phyloP scores from a whole-genome alignment of 2,113 vertebrate species.

The Plectropomus leopardus region DNA sequence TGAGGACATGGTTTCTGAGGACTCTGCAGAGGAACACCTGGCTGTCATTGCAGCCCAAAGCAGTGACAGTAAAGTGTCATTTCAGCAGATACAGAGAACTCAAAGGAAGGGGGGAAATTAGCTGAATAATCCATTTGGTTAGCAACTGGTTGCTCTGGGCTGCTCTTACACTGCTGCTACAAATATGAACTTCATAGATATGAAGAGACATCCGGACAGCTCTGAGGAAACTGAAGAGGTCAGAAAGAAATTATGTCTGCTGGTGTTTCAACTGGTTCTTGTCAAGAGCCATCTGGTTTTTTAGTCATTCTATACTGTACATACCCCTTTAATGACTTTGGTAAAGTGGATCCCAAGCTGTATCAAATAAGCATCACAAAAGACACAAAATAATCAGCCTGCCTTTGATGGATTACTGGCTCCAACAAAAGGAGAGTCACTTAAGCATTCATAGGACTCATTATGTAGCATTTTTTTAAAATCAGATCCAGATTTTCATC shows the following conservation, averaged over 20 bases:
- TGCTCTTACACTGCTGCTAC: background rate
- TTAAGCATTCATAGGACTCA: background rate
- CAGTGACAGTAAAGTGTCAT: slow-evolving; percentile 32
- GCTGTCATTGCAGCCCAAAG: slow-evolving; percentile 36
- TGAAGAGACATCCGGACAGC: slow-evolving; percentile 19
- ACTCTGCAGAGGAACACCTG: slow-evolving; percentile 18
- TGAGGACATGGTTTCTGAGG: slow-evolving; percentile 19
- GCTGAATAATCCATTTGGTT: slow-evolving; percentile 56
- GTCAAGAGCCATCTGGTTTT: slow-evolving; percentile 1
- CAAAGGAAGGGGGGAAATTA: slow-evolving; percentile 55
- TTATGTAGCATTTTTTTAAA: background rate
- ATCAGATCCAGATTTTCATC: background rate
- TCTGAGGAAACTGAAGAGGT: slow-evolving; percentile 18
- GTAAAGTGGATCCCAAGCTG: background rate
- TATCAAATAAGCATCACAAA: background rate
- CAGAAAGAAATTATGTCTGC: slow-evolving; percentile 7
- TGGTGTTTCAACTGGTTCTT: slow-evolving; percentile 10
- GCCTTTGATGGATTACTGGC: background rate
- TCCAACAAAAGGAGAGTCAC: background rate
- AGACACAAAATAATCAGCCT: background rate
- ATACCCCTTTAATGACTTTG: background rate
- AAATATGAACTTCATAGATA: slow-evolving; percentile 28
- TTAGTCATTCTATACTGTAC: background rate
- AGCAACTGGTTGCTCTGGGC: slow-evolving; percentile 23
- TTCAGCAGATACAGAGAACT: slow-evolving; percentile 46